Percentiles rank a stretch among this genome's conserved stretches.
Evolutionary conservation across 2,888 invertebrate genomes (phyloP).

Genomic region (Neelides folsomi): DNA sequence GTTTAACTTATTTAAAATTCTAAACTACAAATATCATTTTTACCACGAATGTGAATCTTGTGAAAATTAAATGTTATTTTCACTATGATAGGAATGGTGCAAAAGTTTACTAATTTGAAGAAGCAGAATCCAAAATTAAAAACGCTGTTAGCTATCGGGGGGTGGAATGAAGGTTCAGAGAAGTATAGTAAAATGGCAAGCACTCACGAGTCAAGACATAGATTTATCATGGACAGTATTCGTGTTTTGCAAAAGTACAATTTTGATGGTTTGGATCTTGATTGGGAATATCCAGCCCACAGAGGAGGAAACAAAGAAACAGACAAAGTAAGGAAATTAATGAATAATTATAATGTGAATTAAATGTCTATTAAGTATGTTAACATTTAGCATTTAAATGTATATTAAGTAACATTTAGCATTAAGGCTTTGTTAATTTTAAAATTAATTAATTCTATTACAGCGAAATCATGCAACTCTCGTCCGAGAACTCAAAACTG

Average conservation of each 20-base stretch:
- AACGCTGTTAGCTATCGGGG: slow-evolving; percentile 20
- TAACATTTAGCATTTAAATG: no score
- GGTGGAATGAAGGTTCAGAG: slow-evolving; percentile 20
- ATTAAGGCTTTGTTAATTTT: no score
- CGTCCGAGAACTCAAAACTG: slow-evolving; percentile 45
- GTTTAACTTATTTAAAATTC: no score
- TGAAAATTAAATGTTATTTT: no score
- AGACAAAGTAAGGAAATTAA: neutral
- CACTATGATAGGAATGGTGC: slow-evolving; percentile 14
- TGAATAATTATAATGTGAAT: no score
- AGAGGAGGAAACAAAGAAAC: slow-evolving; percentile 39
- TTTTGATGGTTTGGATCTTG: slow-evolving; percentile 36
- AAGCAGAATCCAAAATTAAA: slow-evolving; percentile 17
- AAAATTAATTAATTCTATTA: neutral
- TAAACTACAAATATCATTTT: no score
- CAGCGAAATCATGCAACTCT: slow-evolving; percentile 43
- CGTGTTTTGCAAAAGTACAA: slow-evolving; percentile 17
- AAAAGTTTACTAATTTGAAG: slow-evolving; percentile 20
- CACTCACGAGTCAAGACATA: no score
- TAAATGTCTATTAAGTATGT: no score
- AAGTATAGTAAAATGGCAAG: slow-evolving; percentile 2
- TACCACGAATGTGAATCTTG: no score
- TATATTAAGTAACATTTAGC: no score
- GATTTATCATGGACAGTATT: no score
- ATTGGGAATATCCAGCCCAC: slow-evolving; percentile 48